Percentiles rank a stretch among this genome's conserved stretches.
phyloP scores from a whole-genome alignment of 2,797 vertebrate genomes.

The Diplodus sargus region DNA sequence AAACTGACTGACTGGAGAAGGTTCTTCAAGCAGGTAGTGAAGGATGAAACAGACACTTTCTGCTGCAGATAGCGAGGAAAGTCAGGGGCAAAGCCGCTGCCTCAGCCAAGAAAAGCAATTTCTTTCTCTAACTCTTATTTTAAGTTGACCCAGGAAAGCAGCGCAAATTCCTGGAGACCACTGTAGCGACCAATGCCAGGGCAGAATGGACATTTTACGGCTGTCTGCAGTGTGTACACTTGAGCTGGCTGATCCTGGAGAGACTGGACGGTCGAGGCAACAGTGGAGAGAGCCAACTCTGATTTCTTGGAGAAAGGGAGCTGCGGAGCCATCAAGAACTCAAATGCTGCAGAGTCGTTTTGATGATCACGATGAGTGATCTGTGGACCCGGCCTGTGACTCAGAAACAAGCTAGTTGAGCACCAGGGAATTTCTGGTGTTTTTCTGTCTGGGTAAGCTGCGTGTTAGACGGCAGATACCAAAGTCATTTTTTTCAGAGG shows the following conservation, averaged over 20 bases:
- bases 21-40: slow-evolving; percentile 46
- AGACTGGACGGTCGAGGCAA: slow-evolving; percentile 37
- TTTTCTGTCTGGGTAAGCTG: slow-evolving; percentile 28
- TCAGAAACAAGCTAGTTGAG: slow-evolving; percentile 28
- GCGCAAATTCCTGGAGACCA: slow-evolving; percentile 44
- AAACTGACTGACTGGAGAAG: slow-evolving; percentile 52
- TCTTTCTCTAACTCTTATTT: slow-evolving; percentile 37
- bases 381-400: slow-evolving; percentile 16
- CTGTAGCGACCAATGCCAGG: slow-evolving; percentile 38
- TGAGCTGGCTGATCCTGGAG: slow-evolving; percentile 37
- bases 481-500: slow-evolving; percentile 13
- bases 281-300: slow-evolving; percentile 33
- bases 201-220: slow-evolving; percentile 44
- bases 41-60: slow-evolving; percentile 53
- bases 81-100: slow-evolving; percentile 28
- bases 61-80: slow-evolving; percentile 46
- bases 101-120: slow-evolving; percentile 57
- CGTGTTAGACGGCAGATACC: slow-evolving; percentile 10
- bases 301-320: slow-evolving; percentile 42
- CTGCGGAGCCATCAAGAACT: slow-evolving; percentile 42
- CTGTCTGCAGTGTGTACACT: slow-evolving; percentile 56
- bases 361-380: slow-evolving; percentile 36
- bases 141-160: slow-evolving; percentile 56
- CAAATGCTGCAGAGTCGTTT: slow-evolving; percentile 24
- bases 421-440: slow-evolving; percentile 24